Conservation (phyloP, 2,113 vertebrate species). For the Engraulis encrasicolus region DNA sequence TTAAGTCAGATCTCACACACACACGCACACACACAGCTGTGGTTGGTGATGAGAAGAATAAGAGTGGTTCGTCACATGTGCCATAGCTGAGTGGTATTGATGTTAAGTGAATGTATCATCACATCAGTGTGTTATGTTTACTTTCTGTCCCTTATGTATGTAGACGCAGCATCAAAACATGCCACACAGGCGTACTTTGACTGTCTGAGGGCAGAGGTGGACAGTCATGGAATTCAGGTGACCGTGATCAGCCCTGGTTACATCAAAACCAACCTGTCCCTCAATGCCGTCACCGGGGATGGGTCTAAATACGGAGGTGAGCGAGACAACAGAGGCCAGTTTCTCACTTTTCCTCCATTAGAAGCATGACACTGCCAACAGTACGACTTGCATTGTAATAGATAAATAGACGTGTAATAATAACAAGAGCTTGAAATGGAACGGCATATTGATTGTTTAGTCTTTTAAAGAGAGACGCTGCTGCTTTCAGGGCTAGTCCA, state of each 20-base stretch:
- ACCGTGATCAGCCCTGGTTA: constrained; percentile 91
- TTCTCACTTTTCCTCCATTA: no score
- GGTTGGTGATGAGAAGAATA: no score
- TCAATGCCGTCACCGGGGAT: constrained; percentile 87
- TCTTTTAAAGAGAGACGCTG: no score
- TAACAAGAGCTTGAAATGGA: no score
- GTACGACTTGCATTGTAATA: no score
- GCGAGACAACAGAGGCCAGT: constrained; percentile 29
- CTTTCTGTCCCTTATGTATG: neutral
- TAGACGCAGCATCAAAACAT: constrained; percentile 95
- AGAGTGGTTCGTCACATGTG: no score
- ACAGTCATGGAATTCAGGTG: constrained; percentile 80
- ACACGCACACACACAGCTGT: no score
- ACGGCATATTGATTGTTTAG: no score
- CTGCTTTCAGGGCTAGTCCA: no score
- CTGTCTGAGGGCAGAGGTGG: constrained; percentile 90
- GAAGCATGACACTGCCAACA: neutral
- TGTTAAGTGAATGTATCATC: neutral
- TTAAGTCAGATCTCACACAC: no score
- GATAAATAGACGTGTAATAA: no score
- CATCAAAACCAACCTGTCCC: constrained; percentile 89
- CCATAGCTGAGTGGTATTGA: neutral
- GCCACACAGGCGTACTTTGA: constrained; percentile 97
- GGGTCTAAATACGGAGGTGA: constrained; percentile 91
- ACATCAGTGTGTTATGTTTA: no score